These are phyloP conservation scores for Drosophila parthenogenetica DNA, from an alignment of 2,888 invertebrate species.

Conservation along the genomic window DNA sequence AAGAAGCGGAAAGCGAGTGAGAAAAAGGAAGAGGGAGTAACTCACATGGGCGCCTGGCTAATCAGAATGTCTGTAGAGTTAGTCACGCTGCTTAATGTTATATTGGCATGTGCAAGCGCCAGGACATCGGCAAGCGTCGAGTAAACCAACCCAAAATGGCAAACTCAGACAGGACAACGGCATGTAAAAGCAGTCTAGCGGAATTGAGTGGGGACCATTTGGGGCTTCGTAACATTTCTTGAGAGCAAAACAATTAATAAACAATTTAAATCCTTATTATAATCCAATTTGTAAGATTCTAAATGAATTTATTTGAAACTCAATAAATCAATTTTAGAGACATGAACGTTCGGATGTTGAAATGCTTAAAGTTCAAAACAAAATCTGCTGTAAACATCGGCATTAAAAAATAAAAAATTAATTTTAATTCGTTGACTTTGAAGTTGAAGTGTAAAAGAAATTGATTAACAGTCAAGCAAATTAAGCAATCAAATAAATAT, in stretches of 20 bases:
- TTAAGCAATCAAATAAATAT: neutral
- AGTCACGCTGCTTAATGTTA: constrained; percentile 42
- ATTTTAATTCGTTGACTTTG: neutral
- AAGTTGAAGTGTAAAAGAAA: neutral
- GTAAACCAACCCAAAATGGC: constrained; percentile 5
- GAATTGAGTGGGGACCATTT: constrained; percentile 15
- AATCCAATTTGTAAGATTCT: constrained; percentile 10
- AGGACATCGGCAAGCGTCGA: neutral
- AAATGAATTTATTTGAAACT: constrained; percentile 1
- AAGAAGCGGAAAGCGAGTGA: neutral
- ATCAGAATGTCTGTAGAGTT: constrained; percentile 49
- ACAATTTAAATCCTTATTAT: constrained; percentile 6
- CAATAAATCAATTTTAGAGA: constrained; percentile 1
- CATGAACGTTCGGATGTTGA: neutral
- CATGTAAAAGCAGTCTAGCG: constrained; percentile 1
- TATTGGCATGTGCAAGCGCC: constrained; percentile 23
- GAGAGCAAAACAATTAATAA: constrained; percentile 15
- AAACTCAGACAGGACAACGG: neutral
- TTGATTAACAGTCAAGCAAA: neutral
- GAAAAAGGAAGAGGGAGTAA: neutral
- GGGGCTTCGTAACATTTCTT: neutral
- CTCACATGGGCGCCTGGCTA: constrained; percentile 30
- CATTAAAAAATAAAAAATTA: neutral
- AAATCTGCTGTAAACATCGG: too few species aligned
- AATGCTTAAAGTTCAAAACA: neutral